Percentiles rank a stretch among this genome's conserved stretches.
These are phyloP conservation scores for Volucella inanis DNA, from an alignment of 2,888 invertebrate genomes.

Conservation along the genomic window DNA sequence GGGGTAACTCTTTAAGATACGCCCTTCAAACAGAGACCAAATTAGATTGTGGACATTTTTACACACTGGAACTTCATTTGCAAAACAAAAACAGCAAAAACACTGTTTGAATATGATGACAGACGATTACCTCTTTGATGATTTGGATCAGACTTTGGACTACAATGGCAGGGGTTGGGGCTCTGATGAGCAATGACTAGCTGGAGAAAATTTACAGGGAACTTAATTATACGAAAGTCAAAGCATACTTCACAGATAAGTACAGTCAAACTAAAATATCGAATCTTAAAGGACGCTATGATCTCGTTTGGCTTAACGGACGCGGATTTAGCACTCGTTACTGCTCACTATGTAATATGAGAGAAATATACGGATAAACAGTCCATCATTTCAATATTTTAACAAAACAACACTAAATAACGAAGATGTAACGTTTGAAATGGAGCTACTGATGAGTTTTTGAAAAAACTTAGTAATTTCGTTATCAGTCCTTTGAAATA, in stretches of 20 bases:
- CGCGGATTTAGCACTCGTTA: no score
- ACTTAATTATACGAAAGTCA: no score
- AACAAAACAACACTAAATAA: no score
- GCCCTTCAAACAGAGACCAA: no score
- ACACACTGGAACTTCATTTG: constrained; percentile 12
- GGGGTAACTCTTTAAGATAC: not conserved
- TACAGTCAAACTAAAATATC: not conserved
- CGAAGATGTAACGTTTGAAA: not conserved
- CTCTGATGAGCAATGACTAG: no score
- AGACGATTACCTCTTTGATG: not conserved
- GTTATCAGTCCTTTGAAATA: not conserved
- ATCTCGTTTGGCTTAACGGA: not conserved
- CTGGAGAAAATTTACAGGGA: no score
- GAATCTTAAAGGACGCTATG: not conserved
- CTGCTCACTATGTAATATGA: not conserved
- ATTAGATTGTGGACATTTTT: not conserved
- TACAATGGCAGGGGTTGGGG: no score
- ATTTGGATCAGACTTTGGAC: no score
- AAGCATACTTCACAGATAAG: no score
- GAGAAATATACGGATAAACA: not conserved
- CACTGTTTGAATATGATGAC: constrained; percentile 7
- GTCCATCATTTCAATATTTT: not conserved
- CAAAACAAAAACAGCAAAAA: not conserved
- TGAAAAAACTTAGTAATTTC: not conserved
- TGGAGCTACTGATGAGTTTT: not conserved